Evolutionary conservation across 2,888 invertebrate genomes (phyloP).

Genomic region (Heliconius cydno): DNA sequence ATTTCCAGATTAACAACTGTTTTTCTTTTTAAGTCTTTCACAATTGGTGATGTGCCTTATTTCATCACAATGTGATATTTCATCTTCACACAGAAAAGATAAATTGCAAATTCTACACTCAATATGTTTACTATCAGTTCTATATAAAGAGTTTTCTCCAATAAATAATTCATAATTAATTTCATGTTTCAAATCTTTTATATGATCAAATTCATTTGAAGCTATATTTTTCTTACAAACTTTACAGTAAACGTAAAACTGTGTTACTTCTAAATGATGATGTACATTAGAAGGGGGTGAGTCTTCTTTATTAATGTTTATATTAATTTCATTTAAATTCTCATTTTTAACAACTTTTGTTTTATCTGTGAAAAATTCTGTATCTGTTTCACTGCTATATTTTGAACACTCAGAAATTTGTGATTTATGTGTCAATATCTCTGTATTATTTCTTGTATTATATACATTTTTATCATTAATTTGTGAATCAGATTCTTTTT

Average conservation of each 20-base stretch:
- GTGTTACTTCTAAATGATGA: conserved; percentile 9
- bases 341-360: conserved; percentile 2
- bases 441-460: not conserved
- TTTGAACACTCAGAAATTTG: not conserved
- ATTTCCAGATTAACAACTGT: not conserved
- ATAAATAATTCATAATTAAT: conserved; percentile 15
- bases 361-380: not conserved
- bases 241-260: conserved; percentile 1
- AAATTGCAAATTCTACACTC: conserved; percentile 9
- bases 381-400: not conserved
- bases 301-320: not conserved
- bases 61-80: conserved; percentile 10
- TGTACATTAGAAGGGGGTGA: not conserved
- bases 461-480: not conserved
- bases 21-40: conserved; percentile 11
- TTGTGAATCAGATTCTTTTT: not conserved
- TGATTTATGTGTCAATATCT: not conserved
- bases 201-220: not conserved
- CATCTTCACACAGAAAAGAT: not conserved
- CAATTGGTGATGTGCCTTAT: conserved; percentile 20
- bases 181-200: conserved; percentile 2
- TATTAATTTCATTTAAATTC: not conserved
- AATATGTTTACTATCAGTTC: conserved; percentile 9
- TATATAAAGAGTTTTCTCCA: conserved; percentile 2
- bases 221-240: conserved; percentile 14